Percentiles rank a stretch among this genome's conserved stretches.
phyloP scores from a whole-genome alignment of 2,888 invertebrate genomes.

The Minunthozetes semirufus region DNA sequence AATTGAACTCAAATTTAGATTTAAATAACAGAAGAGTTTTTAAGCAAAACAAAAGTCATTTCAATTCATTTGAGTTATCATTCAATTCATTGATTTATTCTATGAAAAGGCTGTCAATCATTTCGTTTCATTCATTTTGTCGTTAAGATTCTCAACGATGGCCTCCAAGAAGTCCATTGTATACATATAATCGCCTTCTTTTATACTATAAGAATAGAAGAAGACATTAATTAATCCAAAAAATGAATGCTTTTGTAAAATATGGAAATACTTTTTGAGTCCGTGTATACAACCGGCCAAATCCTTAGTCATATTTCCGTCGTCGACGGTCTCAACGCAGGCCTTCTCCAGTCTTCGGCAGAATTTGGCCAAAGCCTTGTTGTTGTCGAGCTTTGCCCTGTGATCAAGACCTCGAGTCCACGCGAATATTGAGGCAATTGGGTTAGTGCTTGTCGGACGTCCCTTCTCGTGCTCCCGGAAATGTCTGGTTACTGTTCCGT shows the following conservation, averaged over 20 bases:
- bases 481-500: constrained; percentile 92
- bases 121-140: constrained; percentile 44
- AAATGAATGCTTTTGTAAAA: too few relatives aligned
- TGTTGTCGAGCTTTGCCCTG: constrained; percentile 86
- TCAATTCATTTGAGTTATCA: too few relatives aligned
- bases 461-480: constrained; percentile 63
- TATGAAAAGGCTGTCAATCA: too few relatives aligned
- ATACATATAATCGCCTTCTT: constrained; percentile 71
- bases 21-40: too few relatives aligned
- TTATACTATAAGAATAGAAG: constrained; percentile 53
- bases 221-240: constrained; percentile 29
- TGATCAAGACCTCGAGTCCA: constrained; percentile 93
- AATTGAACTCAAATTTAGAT: too few relatives aligned
- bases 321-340: constrained; percentile 89
- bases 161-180: constrained; percentile 80
- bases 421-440: constrained; percentile 96
- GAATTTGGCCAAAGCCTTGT: constrained; percentile 66
- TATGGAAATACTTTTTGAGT: constrained; percentile 55
- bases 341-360: constrained; percentile 79
- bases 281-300: constrained; percentile 96
- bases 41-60: too few relatives aligned
- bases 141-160: constrained; percentile 64
- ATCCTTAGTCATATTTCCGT: constrained; percentile 96
- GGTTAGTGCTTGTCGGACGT: constrained; percentile 96
- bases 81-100: too few relatives aligned